A percentile compares a stretch with the other conserved stretches of the same genome.
phyloP scores from a whole-genome alignment of 2,797 vertebrate genomes.

The Scleropages formosus region DNA sequence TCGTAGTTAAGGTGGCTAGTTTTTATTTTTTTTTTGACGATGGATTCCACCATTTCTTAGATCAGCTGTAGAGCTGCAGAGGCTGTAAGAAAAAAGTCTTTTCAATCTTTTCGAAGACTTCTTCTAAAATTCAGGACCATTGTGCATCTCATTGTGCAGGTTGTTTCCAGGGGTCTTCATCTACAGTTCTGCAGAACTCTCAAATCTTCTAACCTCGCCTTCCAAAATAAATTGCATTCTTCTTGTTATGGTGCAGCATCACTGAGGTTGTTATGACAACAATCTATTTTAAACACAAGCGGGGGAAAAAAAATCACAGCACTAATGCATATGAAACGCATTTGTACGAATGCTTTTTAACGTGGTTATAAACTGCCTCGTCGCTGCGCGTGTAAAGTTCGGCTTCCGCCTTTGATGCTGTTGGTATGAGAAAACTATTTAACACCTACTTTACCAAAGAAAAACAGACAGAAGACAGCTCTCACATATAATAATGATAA shows the following conservation, averaged over 20 bases:
- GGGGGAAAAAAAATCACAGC: constrained; percentile 30
- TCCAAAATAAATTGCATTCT: constrained; percentile 27
- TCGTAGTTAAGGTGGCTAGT: too few species aligned
- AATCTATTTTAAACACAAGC: constrained; percentile 41
- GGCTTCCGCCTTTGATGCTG: too few species aligned
- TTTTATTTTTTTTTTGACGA: too few species aligned
- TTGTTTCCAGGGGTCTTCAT: constrained; percentile 33
- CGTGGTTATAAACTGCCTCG: constrained; percentile 17
- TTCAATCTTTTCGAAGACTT: background rate
- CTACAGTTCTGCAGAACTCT: constrained; percentile 36
- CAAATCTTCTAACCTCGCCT: constrained; percentile 32
- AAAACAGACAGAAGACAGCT: too few species aligned
- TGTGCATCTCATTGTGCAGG: background rate
- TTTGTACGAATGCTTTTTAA: constrained; percentile 21
- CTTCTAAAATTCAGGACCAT: background rate
- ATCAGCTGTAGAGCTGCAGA: too few species aligned
- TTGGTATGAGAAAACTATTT: too few species aligned
- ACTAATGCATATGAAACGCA: constrained; percentile 22
- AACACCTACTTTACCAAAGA: too few species aligned
- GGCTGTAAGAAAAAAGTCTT: background rate
- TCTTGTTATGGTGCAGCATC: constrained; percentile 23
- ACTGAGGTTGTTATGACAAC: constrained; percentile 47
- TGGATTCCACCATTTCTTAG: too few species aligned
- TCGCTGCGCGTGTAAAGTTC: background rate
- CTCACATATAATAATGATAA: too few species aligned